These are phyloP conservation scores for Gymnosoma rotundatum DNA, from an alignment of 2,888 invertebrate genomes.

Conservation along the genomic window DNA sequence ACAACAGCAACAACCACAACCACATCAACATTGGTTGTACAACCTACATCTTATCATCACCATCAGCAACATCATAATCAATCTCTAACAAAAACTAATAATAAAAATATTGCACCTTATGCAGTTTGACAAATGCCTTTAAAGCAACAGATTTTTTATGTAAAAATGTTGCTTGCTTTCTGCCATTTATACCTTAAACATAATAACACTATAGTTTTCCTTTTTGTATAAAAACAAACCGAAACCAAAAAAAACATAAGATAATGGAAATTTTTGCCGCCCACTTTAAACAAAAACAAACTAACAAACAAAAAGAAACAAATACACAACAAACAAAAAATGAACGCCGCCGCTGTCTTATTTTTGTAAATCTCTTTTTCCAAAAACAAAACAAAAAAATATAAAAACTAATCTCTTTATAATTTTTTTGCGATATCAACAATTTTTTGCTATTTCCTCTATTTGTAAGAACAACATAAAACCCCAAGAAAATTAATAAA, in stretches of 20 bases:
- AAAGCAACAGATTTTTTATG: conserved; percentile 69
- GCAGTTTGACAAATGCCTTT: conserved; percentile 73
- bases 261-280: conserved; percentile 71
- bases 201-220: conserved; percentile 70
- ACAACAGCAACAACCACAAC: conserved; percentile 43
- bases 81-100: conserved; percentile 62
- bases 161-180: conserved; percentile 69
- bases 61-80: conserved; percentile 41
- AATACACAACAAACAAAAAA: conserved; percentile 66
- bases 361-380: conserved; percentile 71
- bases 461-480: conserved; percentile 62
- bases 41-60: conserved; percentile 40
- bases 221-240: conserved; percentile 65
- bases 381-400: conserved; percentile 61
- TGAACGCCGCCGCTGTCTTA: conserved; percentile 75
- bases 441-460: conserved; percentile 79
- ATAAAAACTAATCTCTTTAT: conserved; percentile 50
- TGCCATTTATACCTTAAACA: conserved; percentile 70
- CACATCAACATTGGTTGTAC: conserved; percentile 63
- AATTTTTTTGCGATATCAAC: conserved; percentile 80
- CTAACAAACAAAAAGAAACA: conserved; percentile 59
- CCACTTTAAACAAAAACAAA: conserved; percentile 68
- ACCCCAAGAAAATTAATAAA: conserved; percentile 57
- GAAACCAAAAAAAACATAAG: conserved; percentile 47
- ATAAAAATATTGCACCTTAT: conserved; percentile 71